Percentiles rank a stretch among this genome's conserved stretches.
These are phyloP conservation scores for Eledone cirrhosa DNA, from an alignment of 2,888 invertebrate species.

Conservation along the genomic window DNA sequence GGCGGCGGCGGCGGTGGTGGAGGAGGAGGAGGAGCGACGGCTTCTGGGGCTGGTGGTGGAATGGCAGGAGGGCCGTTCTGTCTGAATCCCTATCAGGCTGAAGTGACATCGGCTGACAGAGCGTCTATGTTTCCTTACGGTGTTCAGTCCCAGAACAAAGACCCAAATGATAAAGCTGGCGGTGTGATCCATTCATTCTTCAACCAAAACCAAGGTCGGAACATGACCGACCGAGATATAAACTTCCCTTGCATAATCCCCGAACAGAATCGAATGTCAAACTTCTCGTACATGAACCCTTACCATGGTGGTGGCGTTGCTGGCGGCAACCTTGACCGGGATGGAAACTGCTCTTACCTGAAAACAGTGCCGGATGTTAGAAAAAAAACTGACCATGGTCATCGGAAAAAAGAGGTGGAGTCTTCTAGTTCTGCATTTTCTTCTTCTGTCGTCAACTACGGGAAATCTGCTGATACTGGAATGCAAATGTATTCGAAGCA, in stretches of 20 bases:
- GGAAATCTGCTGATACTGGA: neutral
- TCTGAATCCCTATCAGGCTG: too few relatives aligned
- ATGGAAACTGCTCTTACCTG: conserved; percentile 12
- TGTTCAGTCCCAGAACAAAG: too few relatives aligned
- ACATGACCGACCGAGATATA: conserved; percentile 14
- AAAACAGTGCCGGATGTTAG: neutral
- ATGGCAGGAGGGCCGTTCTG: too few relatives aligned
- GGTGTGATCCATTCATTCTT: conserved; percentile 10
- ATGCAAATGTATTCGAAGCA: neutral
- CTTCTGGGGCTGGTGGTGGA: neutral
- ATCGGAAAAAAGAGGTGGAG: conserved; percentile 3
- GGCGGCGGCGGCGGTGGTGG: neutral
- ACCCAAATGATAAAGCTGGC: too few relatives aligned
- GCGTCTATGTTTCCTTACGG: too few relatives aligned
- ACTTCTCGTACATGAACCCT: conserved; percentile 1
- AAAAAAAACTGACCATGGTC: conserved; percentile 18
- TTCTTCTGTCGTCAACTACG: neutral
- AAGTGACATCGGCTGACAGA: too few relatives aligned
- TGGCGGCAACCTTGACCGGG: conserved; percentile 1
- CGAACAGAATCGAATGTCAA: neutral
- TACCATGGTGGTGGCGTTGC: neutral
- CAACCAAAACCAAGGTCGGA: neutral
- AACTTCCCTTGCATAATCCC: neutral
- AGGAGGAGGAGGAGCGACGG: neutral
- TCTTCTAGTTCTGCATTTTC: neutral